phyloP scores from a whole-genome alignment of 2,888 invertebrate genomes.

The Eurytoma californica region DNA sequence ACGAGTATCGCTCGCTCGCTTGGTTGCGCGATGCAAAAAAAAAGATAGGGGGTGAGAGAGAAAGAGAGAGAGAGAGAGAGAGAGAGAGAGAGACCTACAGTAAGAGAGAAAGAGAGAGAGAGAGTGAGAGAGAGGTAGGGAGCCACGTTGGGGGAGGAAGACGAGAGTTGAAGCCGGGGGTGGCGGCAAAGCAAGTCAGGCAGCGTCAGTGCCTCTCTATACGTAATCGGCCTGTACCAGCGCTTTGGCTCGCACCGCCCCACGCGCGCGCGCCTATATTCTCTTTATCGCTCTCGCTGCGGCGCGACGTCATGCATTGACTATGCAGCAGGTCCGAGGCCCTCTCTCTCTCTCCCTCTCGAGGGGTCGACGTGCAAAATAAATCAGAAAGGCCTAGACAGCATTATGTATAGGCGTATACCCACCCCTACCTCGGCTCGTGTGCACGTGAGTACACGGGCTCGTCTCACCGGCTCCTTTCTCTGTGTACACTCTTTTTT shows the following conservation, averaged over 20 bases:
- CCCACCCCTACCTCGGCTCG: neutral
- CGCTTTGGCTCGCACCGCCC: conserved; percentile 20
- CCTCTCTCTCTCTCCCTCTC: conserved; percentile 6
- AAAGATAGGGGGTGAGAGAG: neutral
- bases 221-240: conserved; percentile 39
- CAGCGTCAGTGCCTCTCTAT: conserved; percentile 8
- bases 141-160: too few species aligned
- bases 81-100: neutral
- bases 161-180: neutral
- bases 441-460: neutral
- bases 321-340: conserved; percentile 37
- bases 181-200: conserved; percentile 4
- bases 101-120: neutral
- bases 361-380: conserved; percentile 28
- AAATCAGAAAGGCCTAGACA: conserved; percentile 43
- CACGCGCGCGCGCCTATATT: conserved; percentile 16
- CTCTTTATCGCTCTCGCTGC: conserved; percentile 23
- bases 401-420: conserved; percentile 29
- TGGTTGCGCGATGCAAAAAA: neutral
- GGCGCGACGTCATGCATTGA: conserved; percentile 24
- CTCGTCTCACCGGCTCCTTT: neutral
- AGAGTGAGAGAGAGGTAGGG: neutral
- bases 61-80: neutral
- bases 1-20: neutral
- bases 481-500: neutral